Conservation (phyloP, 2,888 invertebrate genomes). For the Epirrita christyi region DNA sequence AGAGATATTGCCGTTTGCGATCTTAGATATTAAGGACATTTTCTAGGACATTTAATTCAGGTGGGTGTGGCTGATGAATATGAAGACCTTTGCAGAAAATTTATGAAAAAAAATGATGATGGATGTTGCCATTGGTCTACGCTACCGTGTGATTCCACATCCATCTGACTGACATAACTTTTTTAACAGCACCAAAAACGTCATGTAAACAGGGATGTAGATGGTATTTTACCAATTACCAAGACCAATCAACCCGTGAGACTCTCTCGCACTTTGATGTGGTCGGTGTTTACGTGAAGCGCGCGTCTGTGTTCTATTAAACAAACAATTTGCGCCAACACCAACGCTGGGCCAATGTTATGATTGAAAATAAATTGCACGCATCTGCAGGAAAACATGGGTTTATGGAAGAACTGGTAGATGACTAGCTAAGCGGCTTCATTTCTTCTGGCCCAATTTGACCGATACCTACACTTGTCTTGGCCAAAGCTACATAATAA, state of each 20-base stretch:
- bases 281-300: conserved; percentile 73
- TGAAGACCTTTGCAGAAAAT: too few species aligned
- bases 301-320: conserved; percentile 72
- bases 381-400: conserved; percentile 27
- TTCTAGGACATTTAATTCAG: too few species aligned
- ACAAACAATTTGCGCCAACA: conserved; percentile 61
- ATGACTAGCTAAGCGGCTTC: not conserved
- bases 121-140: too few species aligned
- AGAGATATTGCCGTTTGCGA: too few species aligned
- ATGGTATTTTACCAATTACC: conserved; percentile 36
- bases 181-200: not conserved
- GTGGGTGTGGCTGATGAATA: too few species aligned
- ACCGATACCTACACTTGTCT: not conserved
- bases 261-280: conserved; percentile 67
- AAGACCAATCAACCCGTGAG: conserved; percentile 42
- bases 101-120: too few species aligned
- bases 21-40: too few species aligned
- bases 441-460: not conserved
- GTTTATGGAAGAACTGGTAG: not conserved
- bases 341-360: conserved; percentile 39
- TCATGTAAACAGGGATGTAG: too few species aligned
- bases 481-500: not conserved
- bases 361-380: conserved; percentile 33
- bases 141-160: too few species aligned
- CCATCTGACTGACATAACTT: too few species aligned